Evolutionary conservation across 2,797 vertebrate species (phyloP).

Genomic region (Hylomyscus alleni): DNA sequence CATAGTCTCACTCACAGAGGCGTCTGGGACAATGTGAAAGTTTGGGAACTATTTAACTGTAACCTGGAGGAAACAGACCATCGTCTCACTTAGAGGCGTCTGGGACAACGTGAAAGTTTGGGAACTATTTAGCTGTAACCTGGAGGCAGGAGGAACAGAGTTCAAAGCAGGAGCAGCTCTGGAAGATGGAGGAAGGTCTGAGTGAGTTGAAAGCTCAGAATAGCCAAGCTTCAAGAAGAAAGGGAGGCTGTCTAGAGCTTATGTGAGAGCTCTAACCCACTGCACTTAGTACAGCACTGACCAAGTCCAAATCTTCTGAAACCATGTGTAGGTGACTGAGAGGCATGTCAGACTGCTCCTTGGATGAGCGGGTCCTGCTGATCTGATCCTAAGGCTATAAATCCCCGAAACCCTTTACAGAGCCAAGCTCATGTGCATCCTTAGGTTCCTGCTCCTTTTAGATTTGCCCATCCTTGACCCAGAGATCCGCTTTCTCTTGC

Average conservation of each 20-base stretch:
- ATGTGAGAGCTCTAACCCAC: not conserved
- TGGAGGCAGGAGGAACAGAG: not conserved
- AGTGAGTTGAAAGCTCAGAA: not conserved
- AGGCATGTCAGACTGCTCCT: not conserved
- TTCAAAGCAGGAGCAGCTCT: not conserved
- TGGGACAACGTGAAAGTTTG: slow-evolving; percentile 20
- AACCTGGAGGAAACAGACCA: not conserved
- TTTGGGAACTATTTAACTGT: not conserved
- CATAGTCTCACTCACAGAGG: slow-evolving; percentile 34
- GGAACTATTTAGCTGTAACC: not conserved
- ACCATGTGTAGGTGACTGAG: not conserved
- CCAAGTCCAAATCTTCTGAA: not conserved
- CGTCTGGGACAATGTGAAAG: slow-evolving; percentile 2
- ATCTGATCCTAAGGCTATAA: not conserved
- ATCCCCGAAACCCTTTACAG: not conserved
- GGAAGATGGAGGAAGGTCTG: not conserved
- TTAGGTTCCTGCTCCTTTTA: slow-evolving; percentile 36
- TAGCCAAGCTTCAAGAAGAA: not conserved
- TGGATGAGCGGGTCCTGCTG: not conserved
- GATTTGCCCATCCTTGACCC: slow-evolving; percentile 39
- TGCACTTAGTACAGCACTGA: not conserved
- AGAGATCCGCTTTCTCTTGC: slow-evolving; percentile 53
- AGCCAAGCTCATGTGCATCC: slow-evolving; percentile 54
- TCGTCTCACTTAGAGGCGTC: slow-evolving; percentile 24
- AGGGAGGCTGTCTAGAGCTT: not conserved